A percentile compares a stretch with the other conserved stretches of the same genome.
These are phyloP conservation scores for Danio aesculapii DNA, from an alignment of 2,797 vertebrate species.

Conservation along the genomic window DNA sequence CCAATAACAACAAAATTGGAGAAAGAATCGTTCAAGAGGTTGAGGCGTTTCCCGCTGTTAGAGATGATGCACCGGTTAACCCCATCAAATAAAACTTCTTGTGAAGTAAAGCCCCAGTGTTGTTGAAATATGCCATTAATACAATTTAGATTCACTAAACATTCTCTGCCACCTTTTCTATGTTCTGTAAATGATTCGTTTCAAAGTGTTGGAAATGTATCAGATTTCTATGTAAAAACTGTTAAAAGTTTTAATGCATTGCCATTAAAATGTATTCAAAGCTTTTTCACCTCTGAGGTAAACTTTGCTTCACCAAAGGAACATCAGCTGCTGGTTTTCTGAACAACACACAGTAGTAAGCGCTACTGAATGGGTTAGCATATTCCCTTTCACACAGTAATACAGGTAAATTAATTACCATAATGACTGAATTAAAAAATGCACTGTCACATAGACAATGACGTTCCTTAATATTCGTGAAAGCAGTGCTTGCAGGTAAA, in stretches of 20 bases:
- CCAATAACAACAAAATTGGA: conserved; percentile 82
- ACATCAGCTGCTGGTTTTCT: neutral
- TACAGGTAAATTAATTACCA: too few relatives aligned
- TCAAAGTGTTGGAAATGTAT: neutral
- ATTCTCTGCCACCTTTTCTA: neutral
- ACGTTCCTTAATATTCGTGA: too few relatives aligned
- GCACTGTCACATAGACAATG: too few relatives aligned
- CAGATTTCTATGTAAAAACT: too few relatives aligned
- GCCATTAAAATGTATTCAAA: neutral
- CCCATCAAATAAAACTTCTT: conserved; percentile 33
- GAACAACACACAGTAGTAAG: neutral
- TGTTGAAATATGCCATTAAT: neutral
- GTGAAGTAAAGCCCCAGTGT: neutral
- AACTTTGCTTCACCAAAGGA: neutral
- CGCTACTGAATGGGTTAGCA: too few relatives aligned
- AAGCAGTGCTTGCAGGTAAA: too few relatives aligned
- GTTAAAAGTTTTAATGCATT: too few relatives aligned
- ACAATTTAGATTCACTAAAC: neutral
- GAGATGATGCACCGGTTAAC: conserved; percentile 80
- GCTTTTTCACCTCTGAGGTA: neutral
- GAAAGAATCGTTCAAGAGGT: conserved; percentile 85
- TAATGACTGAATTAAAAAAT: too few relatives aligned
- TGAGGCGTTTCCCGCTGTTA: conserved; percentile 75
- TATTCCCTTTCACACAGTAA: too few relatives aligned
- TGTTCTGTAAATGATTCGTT: neutral